Percentiles rank a stretch among this genome's conserved stretches.
These are phyloP conservation scores for Alexandromys fortis DNA, from an alignment of 2,113 vertebrate species.

Conservation along the genomic window DNA sequence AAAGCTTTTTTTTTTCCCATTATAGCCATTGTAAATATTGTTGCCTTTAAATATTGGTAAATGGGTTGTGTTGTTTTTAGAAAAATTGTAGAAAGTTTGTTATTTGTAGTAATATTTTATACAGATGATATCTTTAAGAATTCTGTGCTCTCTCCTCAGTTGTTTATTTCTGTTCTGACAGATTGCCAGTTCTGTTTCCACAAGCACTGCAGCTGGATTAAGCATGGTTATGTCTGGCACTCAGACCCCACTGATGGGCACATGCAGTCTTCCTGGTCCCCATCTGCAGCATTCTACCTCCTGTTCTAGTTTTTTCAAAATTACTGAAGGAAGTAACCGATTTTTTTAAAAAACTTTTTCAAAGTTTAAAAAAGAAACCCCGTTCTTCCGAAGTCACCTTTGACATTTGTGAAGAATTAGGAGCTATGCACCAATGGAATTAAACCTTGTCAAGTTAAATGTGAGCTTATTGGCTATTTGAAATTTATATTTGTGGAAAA, in stretches of 20 bases:
- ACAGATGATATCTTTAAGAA: conserved; percentile 15
- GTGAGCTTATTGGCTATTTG: conserved; percentile 80
- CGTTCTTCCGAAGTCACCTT: conserved; percentile 56
- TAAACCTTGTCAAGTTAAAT: conserved; percentile 67
- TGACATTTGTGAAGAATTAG: conserved; percentile 76
- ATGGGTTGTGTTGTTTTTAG: conserved; percentile 2
- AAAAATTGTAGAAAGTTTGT: conserved; percentile 37
- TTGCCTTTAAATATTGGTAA: conserved; percentile 56
- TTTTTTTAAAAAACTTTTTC: conserved; percentile 48
- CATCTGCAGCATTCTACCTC: conserved; percentile 82
- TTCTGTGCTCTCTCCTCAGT: conserved; percentile 49
- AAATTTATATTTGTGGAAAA: conserved; percentile 34
- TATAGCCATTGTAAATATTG: conserved; percentile 14
- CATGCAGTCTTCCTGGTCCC: conserved; percentile 82
- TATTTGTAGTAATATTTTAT: conserved; percentile 18
- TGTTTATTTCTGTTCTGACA: conserved; percentile 78
- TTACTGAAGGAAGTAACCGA: conserved; percentile 73
- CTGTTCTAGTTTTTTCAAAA: conserved; percentile 73
- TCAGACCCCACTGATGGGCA: conserved; percentile 89
- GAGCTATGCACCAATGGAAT: conserved; percentile 72
- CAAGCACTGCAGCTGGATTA: conserved; percentile 88
- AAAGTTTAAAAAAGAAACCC: conserved; percentile 55
- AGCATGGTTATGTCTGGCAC: conserved; percentile 86
- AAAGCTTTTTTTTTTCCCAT: neutral
- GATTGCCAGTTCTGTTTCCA: conserved; percentile 90